phyloP scores from a whole-genome alignment of 2,113 vertebrate genomes.

The Leptobrachium leishanense region DNA sequence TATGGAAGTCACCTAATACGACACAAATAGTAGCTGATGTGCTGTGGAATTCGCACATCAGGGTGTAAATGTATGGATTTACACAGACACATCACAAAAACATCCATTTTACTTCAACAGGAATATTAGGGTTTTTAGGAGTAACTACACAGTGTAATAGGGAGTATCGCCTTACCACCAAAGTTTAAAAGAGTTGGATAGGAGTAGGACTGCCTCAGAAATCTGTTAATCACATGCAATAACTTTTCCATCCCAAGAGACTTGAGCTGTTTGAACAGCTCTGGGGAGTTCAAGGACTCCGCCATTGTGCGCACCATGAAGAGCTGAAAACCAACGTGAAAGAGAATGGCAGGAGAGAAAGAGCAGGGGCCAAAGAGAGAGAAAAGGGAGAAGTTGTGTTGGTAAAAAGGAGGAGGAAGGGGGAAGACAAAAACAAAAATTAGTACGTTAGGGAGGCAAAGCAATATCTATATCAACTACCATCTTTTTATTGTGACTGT shows the following conservation, averaged over 20 bases:
- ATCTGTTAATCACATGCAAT: constrained; percentile 80
- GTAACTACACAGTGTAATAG: constrained; percentile 57
- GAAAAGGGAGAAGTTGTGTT: constrained; percentile 56
- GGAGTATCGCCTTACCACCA: constrained; percentile 77
- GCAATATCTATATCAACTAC: constrained; percentile 18
- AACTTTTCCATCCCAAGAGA: constrained; percentile 79
- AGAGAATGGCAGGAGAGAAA: constrained; percentile 55
- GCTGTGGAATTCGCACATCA: not conserved
- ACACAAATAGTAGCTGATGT: too few relatives aligned
- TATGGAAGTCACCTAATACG: not conserved
- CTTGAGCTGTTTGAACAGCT: constrained; percentile 80
- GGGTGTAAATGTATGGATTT: constrained; percentile 24
- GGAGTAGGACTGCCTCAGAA: constrained; percentile 81
- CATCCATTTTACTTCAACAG: constrained; percentile 38
- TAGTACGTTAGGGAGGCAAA: constrained; percentile 64
- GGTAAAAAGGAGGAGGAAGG: constrained; percentile 63
- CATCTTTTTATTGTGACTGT: not conserved
- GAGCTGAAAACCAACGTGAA: constrained; percentile 78
- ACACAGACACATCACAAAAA: constrained; percentile 30
- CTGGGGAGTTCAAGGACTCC: constrained; percentile 78
- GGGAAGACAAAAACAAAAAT: constrained; percentile 51
- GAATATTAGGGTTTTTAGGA: constrained; percentile 55
- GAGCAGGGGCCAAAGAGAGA: constrained; percentile 4
- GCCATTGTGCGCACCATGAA: constrained; percentile 83
- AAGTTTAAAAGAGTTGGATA: constrained; percentile 80